phyloP scores from a whole-genome alignment of 2,888 invertebrate species.

The Conomelus anceps region DNA sequence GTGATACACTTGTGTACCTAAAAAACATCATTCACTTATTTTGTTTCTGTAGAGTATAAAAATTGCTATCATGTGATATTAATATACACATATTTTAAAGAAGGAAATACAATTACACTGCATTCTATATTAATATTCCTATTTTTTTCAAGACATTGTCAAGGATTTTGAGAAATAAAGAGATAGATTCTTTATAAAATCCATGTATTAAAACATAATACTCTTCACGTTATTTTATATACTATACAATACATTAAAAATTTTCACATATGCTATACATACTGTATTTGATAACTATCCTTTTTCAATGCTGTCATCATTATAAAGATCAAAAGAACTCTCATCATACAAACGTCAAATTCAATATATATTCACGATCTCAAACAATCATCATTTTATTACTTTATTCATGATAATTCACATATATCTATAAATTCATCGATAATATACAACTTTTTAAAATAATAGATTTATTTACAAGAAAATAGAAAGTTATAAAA shows the following conservation, averaged over 20 bases:
- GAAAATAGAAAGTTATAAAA: neutral
- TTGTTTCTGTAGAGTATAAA: too few species aligned
- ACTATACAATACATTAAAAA: constrained; percentile 42
- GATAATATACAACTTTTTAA: neutral
- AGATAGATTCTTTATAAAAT: constrained; percentile 29
- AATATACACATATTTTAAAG: too few species aligned
- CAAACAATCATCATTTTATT: neutral
- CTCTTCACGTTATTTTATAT: constrained; percentile 32
- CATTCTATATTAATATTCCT: too few species aligned
- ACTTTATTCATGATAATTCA: neutral
- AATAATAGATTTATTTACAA: neutral
- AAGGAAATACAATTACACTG: too few species aligned
- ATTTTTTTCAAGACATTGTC: neutral
- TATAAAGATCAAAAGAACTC: constrained; percentile 10
- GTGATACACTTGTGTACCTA: too few species aligned
- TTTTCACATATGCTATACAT: neutral
- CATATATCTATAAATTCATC: constrained; percentile 4
- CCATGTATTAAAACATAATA: constrained; percentile 37
- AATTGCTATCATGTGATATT: too few species aligned
- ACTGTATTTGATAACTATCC: neutral
- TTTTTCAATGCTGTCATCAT: neutral
- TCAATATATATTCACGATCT: neutral
- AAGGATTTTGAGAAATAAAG: constrained; percentile 1
- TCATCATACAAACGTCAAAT: neutral
- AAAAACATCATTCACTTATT: too few species aligned